These are phyloP conservation scores for Rhingia campestris DNA, from an alignment of 2,888 invertebrate species.

Conservation along the genomic window DNA sequence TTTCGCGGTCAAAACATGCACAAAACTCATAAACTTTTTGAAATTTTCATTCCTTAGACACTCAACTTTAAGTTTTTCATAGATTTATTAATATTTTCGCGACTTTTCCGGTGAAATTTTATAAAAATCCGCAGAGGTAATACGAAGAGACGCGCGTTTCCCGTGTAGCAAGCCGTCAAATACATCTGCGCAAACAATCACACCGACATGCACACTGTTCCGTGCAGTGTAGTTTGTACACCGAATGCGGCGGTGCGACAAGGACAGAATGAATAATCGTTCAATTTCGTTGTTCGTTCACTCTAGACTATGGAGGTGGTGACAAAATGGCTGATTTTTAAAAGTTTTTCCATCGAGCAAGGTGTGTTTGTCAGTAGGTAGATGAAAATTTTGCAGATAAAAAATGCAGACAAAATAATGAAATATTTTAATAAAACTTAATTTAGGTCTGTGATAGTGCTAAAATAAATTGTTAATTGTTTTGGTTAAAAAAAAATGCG, in stretches of 20 bases:
- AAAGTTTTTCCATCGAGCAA: slow-evolving; percentile 56
- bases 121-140: slow-evolving; percentile 80
- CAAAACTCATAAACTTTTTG: slow-evolving; percentile 75
- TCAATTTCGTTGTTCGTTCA: slow-evolving; percentile 45
- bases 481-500: slow-evolving; percentile 41
- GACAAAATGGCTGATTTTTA: slow-evolving; percentile 72
- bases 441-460: slow-evolving; percentile 26
- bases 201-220: slow-evolving; percentile 48
- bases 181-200: slow-evolving; percentile 77
- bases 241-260: slow-evolving; percentile 48
- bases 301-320: slow-evolving; percentile 50
- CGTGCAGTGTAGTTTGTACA: slow-evolving; percentile 25
- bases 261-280: slow-evolving; percentile 38
- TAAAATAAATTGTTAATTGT: slow-evolving; percentile 29
- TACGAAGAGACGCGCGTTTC: slow-evolving; percentile 82
- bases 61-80: slow-evolving; percentile 76
- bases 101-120: slow-evolving; percentile 79
- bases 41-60: slow-evolving; percentile 74
- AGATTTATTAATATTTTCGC: slow-evolving; percentile 77
- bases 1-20: slow-evolving; percentile 76
- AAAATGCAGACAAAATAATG: slow-evolving; percentile 24
- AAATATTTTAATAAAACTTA: slow-evolving; percentile 16
- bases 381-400: slow-evolving; percentile 22
- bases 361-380: slow-evolving; percentile 55
- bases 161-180: slow-evolving; percentile 81